Evolutionary conservation across 2,113 vertebrate species (phyloP).

Genomic region (Psilopsiagon aurifrons): DNA sequence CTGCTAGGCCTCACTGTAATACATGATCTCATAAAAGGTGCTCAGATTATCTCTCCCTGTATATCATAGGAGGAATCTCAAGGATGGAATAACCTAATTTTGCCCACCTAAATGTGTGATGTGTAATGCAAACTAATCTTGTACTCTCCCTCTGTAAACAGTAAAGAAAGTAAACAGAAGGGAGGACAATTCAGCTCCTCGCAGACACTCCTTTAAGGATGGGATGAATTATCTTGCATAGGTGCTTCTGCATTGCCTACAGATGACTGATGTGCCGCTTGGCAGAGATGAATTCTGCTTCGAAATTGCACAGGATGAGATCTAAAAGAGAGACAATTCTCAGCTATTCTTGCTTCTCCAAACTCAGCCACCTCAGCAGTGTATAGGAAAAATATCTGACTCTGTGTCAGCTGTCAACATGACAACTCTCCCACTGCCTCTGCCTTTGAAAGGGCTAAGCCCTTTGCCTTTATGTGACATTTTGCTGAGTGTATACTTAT

Average conservation of each 20-base stretch:
- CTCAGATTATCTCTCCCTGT: background rate
- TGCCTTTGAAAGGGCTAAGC: background rate
- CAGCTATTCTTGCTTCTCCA: background rate
- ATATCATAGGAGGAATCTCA: background rate
- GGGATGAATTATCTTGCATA: background rate
- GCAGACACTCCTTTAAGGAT: background rate
- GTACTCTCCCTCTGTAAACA: background rate
- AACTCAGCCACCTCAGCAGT: background rate
- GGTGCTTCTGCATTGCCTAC: background rate
- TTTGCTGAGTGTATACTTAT: background rate
- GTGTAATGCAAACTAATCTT: background rate
- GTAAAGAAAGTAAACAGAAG: background rate
- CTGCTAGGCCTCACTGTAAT: background rate
- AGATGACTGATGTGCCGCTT: background rate
- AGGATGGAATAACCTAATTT: background rate
- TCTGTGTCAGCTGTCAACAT: background rate
- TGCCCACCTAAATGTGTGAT: background rate
- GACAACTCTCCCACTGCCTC: background rate
- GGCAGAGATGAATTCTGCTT: background rate
- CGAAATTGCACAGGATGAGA: background rate
- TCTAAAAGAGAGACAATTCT: background rate
- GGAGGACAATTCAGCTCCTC: background rate
- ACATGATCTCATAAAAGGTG: background rate
- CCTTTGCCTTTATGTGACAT: background rate
- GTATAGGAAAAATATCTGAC: slow-evolving; percentile 6